Conservation (phyloP, 2,113 vertebrate genomes). For the Pelodiscus sinensis region DNA sequence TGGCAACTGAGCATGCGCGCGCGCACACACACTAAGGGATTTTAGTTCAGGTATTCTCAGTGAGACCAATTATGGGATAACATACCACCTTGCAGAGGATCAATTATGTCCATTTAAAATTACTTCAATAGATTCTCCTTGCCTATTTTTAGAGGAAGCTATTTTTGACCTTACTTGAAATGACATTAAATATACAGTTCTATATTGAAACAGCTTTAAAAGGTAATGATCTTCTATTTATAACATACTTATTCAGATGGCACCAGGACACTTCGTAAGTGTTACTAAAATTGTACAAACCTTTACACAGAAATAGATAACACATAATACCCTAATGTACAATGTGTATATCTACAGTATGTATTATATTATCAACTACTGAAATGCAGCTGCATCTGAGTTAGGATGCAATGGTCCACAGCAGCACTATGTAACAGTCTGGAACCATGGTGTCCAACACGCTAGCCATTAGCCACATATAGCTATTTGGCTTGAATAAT, state of each 20-base stretch:
- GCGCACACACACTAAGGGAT: background rate
- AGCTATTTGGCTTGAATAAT: too few species aligned
- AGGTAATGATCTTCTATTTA: slow-evolving; percentile 45
- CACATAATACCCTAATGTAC: background rate
- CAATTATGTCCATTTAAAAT: background rate
- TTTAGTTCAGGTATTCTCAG: background rate
- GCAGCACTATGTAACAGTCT: background rate
- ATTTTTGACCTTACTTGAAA: slow-evolving; percentile 30
- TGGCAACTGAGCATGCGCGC: background rate
- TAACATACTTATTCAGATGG: slow-evolving; percentile 10
- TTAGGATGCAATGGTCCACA: slow-evolving; percentile 6
- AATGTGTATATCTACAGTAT: fast-evolving
- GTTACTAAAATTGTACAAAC: slow-evolving; percentile 35
- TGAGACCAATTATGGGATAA: background rate
- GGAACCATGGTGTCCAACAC: too few species aligned
- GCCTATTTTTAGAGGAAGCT: slow-evolving; percentile 47
- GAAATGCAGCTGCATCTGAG: slow-evolving; percentile 46
- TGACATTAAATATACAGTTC: background rate
- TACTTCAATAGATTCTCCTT: slow-evolving; percentile 12
- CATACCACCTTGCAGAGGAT: background rate
- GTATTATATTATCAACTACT: slow-evolving; percentile 12
- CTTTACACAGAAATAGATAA: slow-evolving; percentile 7
- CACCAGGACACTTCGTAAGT: slow-evolving; percentile 48
- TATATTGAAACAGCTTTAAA: slow-evolving; percentile 42
- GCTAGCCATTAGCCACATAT: too few species aligned